These are phyloP conservation scores for Rhagonycha fulva DNA, from an alignment of 2,888 invertebrate species.

Conservation along the genomic window DNA sequence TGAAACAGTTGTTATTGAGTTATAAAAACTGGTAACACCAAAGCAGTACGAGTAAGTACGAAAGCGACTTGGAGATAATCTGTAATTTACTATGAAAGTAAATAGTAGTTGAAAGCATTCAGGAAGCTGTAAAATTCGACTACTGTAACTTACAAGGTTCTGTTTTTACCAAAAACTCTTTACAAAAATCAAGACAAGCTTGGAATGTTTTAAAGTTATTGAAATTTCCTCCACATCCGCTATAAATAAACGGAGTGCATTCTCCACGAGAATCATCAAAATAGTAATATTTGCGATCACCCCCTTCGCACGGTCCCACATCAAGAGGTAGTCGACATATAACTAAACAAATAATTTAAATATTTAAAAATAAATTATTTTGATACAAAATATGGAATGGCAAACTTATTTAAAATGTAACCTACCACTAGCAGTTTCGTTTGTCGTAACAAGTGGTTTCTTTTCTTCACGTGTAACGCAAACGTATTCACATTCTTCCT, in stretches of 20 bases:
- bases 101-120: not conserved
- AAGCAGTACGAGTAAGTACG: not conserved
- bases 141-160: conserved; percentile 44
- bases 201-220: conserved; percentile 81
- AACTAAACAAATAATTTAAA: conserved; percentile 50
- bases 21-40: not conserved
- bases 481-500: conserved; percentile 74
- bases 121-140: not conserved
- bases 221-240: conserved; percentile 85
- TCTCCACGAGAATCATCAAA: conserved; percentile 69
- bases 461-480: conserved; percentile 68
- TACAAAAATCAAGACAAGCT: conserved; percentile 69
- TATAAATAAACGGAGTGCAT: conserved; percentile 81
- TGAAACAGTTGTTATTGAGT: not conserved
- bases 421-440: conserved; percentile 46
- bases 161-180: conserved; percentile 44
- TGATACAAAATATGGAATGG: not conserved
- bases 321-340: conserved; percentile 69
- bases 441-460: conserved; percentile 36
- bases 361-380: conserved; percentile 30
- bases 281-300: conserved; percentile 69
- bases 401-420: not conserved
- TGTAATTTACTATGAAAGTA: not conserved
- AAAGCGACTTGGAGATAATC: not conserved
- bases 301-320: conserved; percentile 63